Percentiles rank a stretch among this genome's conserved stretches.
Conservation (phyloP, 2,888 invertebrate genomes). For the Drosophila macrothrix region DNA sequence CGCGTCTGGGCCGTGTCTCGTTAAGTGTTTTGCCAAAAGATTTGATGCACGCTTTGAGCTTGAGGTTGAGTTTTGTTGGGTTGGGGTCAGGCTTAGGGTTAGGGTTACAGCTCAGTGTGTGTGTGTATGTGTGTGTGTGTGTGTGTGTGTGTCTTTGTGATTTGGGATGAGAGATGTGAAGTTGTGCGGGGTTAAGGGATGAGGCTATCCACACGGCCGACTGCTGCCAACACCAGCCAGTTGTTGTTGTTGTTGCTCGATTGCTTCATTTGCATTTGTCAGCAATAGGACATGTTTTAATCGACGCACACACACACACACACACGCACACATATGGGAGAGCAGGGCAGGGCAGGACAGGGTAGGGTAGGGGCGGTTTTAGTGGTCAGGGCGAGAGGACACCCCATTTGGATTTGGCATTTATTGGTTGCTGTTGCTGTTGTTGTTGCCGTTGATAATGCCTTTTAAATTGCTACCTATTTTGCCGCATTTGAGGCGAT, state of each 20-base stretch:
- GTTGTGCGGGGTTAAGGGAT: slow-evolving; percentile 41
- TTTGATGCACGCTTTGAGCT: slow-evolving; percentile 58
- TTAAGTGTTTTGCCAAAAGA: slow-evolving; percentile 75
- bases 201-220: slow-evolving; percentile 52
- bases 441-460: slow-evolving; percentile 56
- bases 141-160: slow-evolving; percentile 14
- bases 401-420: slow-evolving; percentile 28
- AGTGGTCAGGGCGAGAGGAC: slow-evolving; percentile 28
- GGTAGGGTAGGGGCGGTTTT: slow-evolving; percentile 9
- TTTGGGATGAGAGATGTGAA: neutral
- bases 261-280: slow-evolving; percentile 67
- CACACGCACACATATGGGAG: neutral
- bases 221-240: slow-evolving; percentile 35
- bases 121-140: no score
- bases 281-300: slow-evolving; percentile 64
- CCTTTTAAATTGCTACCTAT: slow-evolving; percentile 68
- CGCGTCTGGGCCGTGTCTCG: slow-evolving; percentile 72
- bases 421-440: slow-evolving; percentile 23
- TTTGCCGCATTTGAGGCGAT: slow-evolving; percentile 70
- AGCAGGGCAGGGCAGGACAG: neutral
- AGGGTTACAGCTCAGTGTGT: neutral
- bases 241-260: slow-evolving; percentile 52
- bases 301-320: slow-evolving; percentile 45
- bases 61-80: slow-evolving; percentile 12
- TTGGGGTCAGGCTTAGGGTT: slow-evolving; percentile 21